phyloP scores from a whole-genome alignment of 2,797 vertebrate genomes.

The Alosa sapidissima region DNA sequence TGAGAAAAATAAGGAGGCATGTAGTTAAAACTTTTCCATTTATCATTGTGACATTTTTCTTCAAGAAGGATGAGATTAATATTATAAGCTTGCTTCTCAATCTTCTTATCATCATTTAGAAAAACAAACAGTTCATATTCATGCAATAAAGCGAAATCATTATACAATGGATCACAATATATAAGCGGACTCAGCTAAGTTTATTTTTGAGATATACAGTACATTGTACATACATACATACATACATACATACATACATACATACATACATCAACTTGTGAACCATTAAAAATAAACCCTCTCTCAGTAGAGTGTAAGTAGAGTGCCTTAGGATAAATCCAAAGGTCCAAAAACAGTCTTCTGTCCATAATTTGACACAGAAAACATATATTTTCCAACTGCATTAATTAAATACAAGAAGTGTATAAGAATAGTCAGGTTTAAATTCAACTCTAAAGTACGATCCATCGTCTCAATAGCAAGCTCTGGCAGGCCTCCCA shows the following conservation, averaged over 20 bases:
- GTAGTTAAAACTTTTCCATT: background rate
- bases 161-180: background rate
- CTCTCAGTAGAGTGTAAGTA: background rate
- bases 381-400: background rate
- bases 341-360: background rate
- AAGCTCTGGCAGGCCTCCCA: conserved; percentile 25
- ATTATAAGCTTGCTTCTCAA: background rate
- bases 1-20: conserved; percentile 6
- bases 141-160: background rate
- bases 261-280: no score
- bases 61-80: background rate
- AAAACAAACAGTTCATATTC: background rate
- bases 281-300: background rate
- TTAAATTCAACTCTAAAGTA: background rate
- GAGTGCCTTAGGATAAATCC: background rate
- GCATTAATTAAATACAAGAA: background rate
- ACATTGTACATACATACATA: no score
- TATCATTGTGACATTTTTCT: background rate
- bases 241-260: no score
- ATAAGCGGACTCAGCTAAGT: no score
- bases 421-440: background rate
- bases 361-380: background rate
- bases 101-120: background rate
- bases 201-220: no score
- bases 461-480: background rate